Evolutionary conservation across 2,113 vertebrate species (phyloP).

Genomic region (Polyodon spathula): DNA sequence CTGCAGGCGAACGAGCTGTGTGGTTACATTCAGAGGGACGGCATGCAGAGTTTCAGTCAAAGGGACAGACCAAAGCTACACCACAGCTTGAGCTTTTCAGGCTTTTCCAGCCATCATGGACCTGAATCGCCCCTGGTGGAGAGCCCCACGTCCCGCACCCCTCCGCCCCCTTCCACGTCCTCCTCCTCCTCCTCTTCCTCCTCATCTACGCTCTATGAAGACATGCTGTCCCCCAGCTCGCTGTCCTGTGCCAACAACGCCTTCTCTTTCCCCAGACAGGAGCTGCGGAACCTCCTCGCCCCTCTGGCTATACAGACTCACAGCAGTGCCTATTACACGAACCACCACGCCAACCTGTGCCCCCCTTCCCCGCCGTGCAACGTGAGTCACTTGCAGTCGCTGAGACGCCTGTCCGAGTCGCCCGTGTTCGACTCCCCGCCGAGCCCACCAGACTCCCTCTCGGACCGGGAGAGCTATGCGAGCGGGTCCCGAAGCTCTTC

Average conservation of each 20-base stretch:
- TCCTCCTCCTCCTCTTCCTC: conserved; percentile 35
- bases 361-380: conserved; percentile 67
- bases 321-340: conserved; percentile 57
- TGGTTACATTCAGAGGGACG: conserved; percentile 45
- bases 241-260: conserved; percentile 69
- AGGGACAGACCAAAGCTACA: conserved; percentile 78
- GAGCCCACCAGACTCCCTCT: conserved; percentile 86
- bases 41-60: conserved; percentile 37
- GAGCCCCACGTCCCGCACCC: conserved; percentile 74
- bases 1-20: conserved; percentile 37
- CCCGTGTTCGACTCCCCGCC: conserved; percentile 87
- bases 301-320: conserved; percentile 75
- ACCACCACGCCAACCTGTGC: conserved; percentile 51
- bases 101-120: conserved; percentile 72
- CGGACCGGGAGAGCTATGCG: conserved; percentile 85
- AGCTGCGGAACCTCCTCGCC: conserved; percentile 74
- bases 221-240: conserved; percentile 53
- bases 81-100: conserved; percentile 87
- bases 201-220: conserved; percentile 61
- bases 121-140: conserved; percentile 66
- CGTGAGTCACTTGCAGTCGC: conserved; percentile 65
- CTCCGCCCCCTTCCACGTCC: conserved; percentile 57
- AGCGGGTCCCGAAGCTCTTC: conserved; percentile 87
- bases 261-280: conserved; percentile 77
- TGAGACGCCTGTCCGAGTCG: conserved; percentile 82